Evolutionary conservation across 2,888 invertebrate species (phyloP), one percentile per base, ranked within the genome.

Genomic region (Apamea sordens): DNA sequence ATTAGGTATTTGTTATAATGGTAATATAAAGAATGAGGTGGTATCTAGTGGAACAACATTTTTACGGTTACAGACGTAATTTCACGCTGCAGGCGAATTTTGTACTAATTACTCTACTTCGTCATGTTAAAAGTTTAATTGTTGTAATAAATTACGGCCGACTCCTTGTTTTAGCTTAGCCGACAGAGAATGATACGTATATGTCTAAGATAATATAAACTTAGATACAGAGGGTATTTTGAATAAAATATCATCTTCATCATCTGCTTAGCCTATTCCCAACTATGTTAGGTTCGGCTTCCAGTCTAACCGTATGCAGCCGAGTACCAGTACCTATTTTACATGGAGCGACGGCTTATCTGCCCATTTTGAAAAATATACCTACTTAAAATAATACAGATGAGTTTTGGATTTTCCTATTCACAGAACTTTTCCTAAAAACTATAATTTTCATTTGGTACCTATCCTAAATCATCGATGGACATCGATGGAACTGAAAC

Each of bases 21-120:
- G 32, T 64, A 78, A 56, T 74, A 0, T 44, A 32, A 67, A 59
- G 77, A 59, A 50, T 41, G 24, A 47, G 44, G 36, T 18, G 41
- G 18, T 56, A 36, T 36, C 36, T 65, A 73, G n/a, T 80, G 32
- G 73, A 59, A 28, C 32, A n/a, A 77, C 0, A 32, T 61, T 70
- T 78, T 80, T 59, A 80, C 50, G 50, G 68, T 69, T 79, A 79
- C 32, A 73, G 11, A 56, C 28, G 44, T 73, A 65, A 73, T 80
- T 80, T 44, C 50, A 73, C 80, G 73, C 32, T 50, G 65, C n/a
- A 24, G 32, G n/a, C 21, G 67, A 73, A 61, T 74, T 41, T 73
- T 50, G 24, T 47, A 15, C 56, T 64, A 79, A 71, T 28, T 56
- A 44, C 32, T 69, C 36, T 68, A 50, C 50, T 28, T 24, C 24